Evolutionary conservation across 1,140 invertebrate species (phyloP), one percentile per base, ranked within the genome.

Genomic region (Chelonus insularis): DNA sequence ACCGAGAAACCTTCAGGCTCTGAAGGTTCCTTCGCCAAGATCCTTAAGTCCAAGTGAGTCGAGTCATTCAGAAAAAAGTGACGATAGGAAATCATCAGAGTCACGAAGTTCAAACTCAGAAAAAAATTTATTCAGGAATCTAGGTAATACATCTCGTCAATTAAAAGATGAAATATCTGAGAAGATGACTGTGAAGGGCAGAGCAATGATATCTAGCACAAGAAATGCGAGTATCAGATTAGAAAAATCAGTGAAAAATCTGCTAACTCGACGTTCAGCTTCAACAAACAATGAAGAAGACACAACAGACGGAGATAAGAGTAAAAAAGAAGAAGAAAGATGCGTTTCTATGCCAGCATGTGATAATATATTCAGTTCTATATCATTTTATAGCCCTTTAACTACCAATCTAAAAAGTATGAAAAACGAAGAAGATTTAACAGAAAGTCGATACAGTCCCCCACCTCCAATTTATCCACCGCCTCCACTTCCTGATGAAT

Each of bases 391-490:
- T 47, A 83, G 81, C 55, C 83, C 79, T 0, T 52, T 82, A 3
- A 68, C 67, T 16, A 64, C 61, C 2, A 78, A 78, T 62, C 63
- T 78, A 8, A 74, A 67, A 1, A 75, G 69, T 39, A 60, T 72
- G 37, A 72, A 61, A 36, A 79, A 78, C 37, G 73, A 76, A 47
- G 73, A 80, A 45, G 70, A 79, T 64, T 52, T 61, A n/a, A 54
- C n/a, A 55, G 72, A 77, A 29, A 62, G 65, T 36, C 67, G 72
- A 18, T 73, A 77, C 50, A 80, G 75, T 64, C 77, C 81, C 59
- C 84, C 83, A 18, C 85, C 85, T 8, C 83, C 84, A 7, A 70
- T 80, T 25, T 86, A 85, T 70, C 86, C 86, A 16, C 85, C 85
- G 29, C 85, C 85, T 18, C 84, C 85, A 34, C 73, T 84, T 68